phyloP scores from a whole-genome alignment of 2,113 vertebrate species.

The Spea bombifrons region DNA sequence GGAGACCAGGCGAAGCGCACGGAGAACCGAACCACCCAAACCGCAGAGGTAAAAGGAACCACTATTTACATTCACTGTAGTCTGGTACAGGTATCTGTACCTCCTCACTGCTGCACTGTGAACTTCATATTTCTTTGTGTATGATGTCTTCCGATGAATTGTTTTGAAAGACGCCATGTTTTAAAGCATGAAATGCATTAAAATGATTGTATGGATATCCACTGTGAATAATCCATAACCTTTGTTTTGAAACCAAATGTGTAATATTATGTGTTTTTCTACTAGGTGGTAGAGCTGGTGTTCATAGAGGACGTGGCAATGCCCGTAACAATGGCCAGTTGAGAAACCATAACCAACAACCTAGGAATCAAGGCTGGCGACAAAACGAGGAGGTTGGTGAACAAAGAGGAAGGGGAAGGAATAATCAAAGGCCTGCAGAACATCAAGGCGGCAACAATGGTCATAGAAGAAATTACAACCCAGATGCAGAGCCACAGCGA shows the following conservation, averaged over 20 bases:
- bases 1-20: background rate
- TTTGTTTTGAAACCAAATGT: background rate
- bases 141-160: too few relatives aligned
- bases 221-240: background rate
- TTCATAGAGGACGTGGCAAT: background rate
- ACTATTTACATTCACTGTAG: too few relatives aligned
- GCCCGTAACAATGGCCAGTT: background rate
- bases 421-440: conserved; percentile 50
- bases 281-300: background rate
- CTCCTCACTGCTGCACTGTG: too few relatives aligned
- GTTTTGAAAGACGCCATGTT: background rate
- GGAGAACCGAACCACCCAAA: background rate
- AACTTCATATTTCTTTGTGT: too few relatives aligned
- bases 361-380: background rate
- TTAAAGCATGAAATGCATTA: background rate
- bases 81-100: too few relatives aligned
- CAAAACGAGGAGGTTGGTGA: background rate
- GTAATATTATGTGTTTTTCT: background rate
- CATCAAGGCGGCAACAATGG: conserved; percentile 17
- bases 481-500: conserved; percentile 48
- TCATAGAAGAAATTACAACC: conserved; percentile 42
- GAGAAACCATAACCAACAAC: conserved; percentile 11
- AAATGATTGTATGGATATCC: background rate
- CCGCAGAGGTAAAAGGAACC: background rate
- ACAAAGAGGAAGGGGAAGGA: conserved; percentile 43